Conservation (phyloP, 2,113 vertebrate species). For the Neofelis nebulosa region DNA sequence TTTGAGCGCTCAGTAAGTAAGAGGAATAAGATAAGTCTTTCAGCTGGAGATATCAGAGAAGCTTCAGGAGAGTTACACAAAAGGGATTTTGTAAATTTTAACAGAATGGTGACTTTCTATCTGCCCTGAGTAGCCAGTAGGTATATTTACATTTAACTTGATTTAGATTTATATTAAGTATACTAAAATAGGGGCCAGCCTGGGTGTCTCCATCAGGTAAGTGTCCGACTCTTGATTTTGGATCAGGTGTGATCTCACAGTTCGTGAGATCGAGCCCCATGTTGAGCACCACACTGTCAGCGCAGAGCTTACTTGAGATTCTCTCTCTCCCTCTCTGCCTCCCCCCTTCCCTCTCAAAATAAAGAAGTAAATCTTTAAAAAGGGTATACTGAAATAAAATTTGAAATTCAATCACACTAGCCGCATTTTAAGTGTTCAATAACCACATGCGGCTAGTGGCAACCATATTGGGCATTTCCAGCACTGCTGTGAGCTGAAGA, state of each 20-base stretch:
- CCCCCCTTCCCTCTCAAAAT: no score
- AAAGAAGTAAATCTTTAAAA: no score
- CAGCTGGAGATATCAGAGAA: not conserved
- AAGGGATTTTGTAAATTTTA: not conserved
- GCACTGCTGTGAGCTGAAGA: not conserved
- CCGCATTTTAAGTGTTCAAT: not conserved
- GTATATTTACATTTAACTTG: not conserved
- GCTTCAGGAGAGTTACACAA: not conserved
- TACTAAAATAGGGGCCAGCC: not conserved
- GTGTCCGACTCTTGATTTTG: no score
- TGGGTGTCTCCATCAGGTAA: no score
- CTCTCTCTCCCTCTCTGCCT: no score
- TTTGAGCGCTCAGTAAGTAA: not conserved
- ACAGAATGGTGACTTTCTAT: not conserved
- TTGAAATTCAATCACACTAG: not conserved
- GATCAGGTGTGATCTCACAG: no score
- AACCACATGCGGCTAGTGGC: not conserved
- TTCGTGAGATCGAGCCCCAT: no score
- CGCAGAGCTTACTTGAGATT: no score
- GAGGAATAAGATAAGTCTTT: not conserved
- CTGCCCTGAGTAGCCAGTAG: not conserved
- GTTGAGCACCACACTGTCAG: no score
- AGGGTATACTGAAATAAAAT: not conserved
- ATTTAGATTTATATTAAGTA: not conserved
- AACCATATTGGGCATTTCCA: not conserved